Evolutionary conservation across 2,888 invertebrate species (phyloP).

Genomic region (Pollenia labialis): DNA sequence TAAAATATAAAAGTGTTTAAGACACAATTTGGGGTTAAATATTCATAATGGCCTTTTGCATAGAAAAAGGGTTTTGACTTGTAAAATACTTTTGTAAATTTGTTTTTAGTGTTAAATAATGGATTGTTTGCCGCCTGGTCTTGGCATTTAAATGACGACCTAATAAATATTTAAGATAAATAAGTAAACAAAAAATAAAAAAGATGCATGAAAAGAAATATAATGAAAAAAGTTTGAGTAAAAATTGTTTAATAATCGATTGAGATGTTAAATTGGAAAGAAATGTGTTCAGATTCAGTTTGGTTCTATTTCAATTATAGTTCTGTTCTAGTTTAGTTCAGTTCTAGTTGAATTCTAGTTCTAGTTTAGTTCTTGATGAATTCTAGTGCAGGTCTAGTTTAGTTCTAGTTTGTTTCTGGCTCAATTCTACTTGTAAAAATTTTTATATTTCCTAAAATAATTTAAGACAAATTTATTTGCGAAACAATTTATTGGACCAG

Average conservation of each 20-base stretch:
- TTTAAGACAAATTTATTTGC: no score
- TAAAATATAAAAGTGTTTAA: constrained; percentile 71
- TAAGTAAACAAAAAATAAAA: constrained; percentile 55
- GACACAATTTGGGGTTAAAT: constrained; percentile 71
- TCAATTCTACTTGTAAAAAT: no score
- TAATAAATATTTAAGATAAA: constrained; percentile 62
- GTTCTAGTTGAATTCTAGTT: no score
- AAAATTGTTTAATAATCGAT: constrained; percentile 55
- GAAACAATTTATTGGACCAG: no score
- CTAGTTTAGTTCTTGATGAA: no score
- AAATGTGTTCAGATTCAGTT: neutral
- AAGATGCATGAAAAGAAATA: neutral
- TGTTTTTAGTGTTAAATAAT: constrained; percentile 43
- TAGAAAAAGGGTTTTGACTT: constrained; percentile 60
- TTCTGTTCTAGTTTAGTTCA: no score
- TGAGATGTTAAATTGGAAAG: constrained; percentile 39
- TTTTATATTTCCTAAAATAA: no score
- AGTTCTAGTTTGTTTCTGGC: no score
- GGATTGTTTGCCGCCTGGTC: constrained; percentile 37
- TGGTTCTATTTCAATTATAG: no score
- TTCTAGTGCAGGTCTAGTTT: no score
- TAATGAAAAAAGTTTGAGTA: constrained; percentile 45
- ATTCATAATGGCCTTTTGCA: constrained; percentile 61
- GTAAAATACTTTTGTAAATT: constrained; percentile 57
- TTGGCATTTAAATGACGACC: constrained; percentile 68